These are phyloP conservation scores for Drosophila setosimentum DNA, from an alignment of 2,888 invertebrate species.

Conservation along the genomic window DNA sequence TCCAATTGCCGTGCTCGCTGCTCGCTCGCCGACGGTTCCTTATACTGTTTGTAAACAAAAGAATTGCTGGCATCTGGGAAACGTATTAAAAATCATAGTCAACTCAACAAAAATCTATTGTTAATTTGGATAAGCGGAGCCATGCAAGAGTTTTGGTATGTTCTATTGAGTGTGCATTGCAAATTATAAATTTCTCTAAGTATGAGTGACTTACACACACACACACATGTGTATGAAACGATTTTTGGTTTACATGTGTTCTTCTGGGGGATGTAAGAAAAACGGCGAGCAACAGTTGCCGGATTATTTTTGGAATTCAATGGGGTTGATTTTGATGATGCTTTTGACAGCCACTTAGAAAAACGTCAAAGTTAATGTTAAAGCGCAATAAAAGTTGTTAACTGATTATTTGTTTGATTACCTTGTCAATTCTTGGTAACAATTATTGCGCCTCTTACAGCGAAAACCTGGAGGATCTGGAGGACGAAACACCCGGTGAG, in stretches of 20 bases:
- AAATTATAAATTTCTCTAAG: conserved; percentile 45
- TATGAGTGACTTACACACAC: conserved; percentile 15
- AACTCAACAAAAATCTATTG: not conserved
- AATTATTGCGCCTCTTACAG: conserved; percentile 47
- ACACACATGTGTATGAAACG: conserved; percentile 3
- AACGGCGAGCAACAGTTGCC: conserved; percentile 66
- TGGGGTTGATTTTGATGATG: conserved; percentile 45
- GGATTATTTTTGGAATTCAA: conserved; percentile 41
- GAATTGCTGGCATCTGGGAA: not conserved
- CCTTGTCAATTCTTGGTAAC: not conserved
- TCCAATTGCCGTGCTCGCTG: conserved; percentile 28
- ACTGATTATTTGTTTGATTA: not conserved
- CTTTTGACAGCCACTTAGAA: not conserved
- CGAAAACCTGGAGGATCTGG: conserved; percentile 85
- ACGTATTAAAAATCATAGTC: not conserved
- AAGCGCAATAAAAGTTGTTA: not conserved
- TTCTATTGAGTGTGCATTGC: conserved; percentile 13
- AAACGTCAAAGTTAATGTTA: not conserved
- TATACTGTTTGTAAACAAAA: conserved; percentile 60
- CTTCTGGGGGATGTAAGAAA: conserved; percentile 20
- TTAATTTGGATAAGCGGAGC: not conserved
- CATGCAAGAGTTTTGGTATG: conserved; percentile 70
- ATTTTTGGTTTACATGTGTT: conserved; percentile 25
- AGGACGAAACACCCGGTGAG: conserved; percentile 90
- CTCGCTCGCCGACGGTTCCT: conserved; percentile 16